Evolutionary conservation across 2,888 invertebrate genomes (phyloP).

Genomic region (Halocaridina rubra): DNA sequence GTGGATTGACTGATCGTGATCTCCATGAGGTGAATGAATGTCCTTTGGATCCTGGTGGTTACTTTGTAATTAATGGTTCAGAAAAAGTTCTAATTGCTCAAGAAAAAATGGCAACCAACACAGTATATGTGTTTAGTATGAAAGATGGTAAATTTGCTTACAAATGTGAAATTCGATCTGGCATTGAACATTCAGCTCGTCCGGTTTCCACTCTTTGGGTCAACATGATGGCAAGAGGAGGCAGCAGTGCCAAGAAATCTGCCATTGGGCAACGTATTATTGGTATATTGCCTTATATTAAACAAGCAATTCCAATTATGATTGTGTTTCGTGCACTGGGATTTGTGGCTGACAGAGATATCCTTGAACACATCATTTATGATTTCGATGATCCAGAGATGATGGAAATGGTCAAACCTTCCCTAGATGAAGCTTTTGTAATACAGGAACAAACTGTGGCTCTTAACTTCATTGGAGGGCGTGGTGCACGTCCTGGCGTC

Average conservation of each 20-base stretch:
- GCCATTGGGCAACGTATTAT: constrained; percentile 99
- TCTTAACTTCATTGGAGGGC: constrained; percentile 96
- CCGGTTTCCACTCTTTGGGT: constrained; percentile 99
- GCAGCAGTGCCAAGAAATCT: constrained; percentile 95
- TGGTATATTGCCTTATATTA: constrained; percentile 97
- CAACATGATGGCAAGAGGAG: constrained; percentile 99
- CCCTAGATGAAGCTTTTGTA: constrained; percentile 98
- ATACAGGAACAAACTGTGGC: constrained; percentile 99
- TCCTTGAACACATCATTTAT: constrained; percentile 99
- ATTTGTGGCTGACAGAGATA: constrained; percentile 99
- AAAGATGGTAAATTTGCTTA: constrained; percentile 99
- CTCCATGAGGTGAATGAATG: constrained; percentile 99
- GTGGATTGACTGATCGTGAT: constrained; percentile 97
- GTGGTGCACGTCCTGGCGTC: constrained; percentile 97
- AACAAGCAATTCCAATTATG: constrained; percentile 99
- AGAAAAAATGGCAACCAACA: constrained; percentile 99
- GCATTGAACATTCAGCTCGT: constrained; percentile 87
- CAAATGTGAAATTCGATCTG: constrained; percentile 97
- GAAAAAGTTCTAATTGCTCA: constrained; percentile 98
- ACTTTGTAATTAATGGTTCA: constrained; percentile 99
- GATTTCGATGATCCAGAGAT: constrained; percentile 99
- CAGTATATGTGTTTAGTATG: constrained; percentile 99
- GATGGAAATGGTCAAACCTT: constrained; percentile 99
- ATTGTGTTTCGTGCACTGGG: constrained; percentile 88
- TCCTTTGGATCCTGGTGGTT: constrained; percentile 98